Evolutionary conservation across 2,888 invertebrate species (phyloP), one percentile per base, ranked within the genome.

Genomic region (Tiliacea citrago): DNA sequence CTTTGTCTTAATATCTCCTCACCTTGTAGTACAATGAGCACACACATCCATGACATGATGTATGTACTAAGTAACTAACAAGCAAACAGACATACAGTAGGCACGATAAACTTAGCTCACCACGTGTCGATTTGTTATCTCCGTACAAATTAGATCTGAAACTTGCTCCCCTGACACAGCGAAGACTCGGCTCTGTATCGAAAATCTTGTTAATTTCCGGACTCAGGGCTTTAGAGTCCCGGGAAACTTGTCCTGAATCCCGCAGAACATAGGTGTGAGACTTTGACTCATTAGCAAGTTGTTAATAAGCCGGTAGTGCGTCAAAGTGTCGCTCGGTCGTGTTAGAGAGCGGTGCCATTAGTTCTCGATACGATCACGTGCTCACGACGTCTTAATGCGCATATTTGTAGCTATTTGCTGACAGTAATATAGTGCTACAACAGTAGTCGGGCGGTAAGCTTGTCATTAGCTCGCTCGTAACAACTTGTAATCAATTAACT

Each of bases 281-380:
- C 70, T 70, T 83, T 63, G 70, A 79, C 71, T 85, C 85, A 85
- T 85, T 82, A 82, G 60, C 79, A 68, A 83, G 57, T 82, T 79
- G 86, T 65, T 79, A 82, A 75, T 69, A 71, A 73, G 75, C 68
- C 63, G 60, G 61, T 75, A 68, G 67, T 61, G 51, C 58, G 67
- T 69, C 77, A 57, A 70, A 66, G 66, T 77, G 63, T 70, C 53
- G 71, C 68, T 71, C 71, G 68, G 51, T 77, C 77, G 70, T 39
- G 61, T 67, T 73, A 51, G 67, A 39, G 68, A 80, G 61, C 51
- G 39, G n/a, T 51, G 61, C 73, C 60, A 73, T 84, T 79, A 80
- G 81, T 60, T 80, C 10, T 68, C 51, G 63, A 68, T 65, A 60
- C 66, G 67, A 68, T 65, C 45, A 66, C 63, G 35, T 13, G n/a